A percentile compares a stretch with the other conserved stretches of the same genome.
Evolutionary conservation across 2,113 vertebrate species (phyloP).

Genomic region (Muscicapa adusta): DNA sequence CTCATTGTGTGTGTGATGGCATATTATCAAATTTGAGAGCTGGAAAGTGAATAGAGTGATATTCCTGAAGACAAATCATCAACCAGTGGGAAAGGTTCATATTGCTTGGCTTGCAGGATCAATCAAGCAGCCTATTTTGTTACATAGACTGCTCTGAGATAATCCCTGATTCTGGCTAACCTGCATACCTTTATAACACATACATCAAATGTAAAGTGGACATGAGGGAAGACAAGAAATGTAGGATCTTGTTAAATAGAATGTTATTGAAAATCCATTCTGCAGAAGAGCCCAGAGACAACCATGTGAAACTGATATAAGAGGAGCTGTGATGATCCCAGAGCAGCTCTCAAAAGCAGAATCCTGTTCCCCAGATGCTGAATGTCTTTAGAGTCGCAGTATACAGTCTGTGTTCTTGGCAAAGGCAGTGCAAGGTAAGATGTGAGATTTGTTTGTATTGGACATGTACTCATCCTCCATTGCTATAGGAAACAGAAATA

Average conservation of each 20-base stretch:
- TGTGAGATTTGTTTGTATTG: neutral
- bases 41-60: neutral
- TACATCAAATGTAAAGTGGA: neutral
- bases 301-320: neutral
- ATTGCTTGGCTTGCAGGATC: neutral
- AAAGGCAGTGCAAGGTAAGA: neutral
- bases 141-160: neutral
- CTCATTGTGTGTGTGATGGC: neutral
- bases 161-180: neutral
- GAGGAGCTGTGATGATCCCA: neutral
- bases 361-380: neutral
- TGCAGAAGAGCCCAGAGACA: neutral
- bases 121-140: neutral
- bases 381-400: neutral
- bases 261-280: neutral
- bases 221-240: neutral
- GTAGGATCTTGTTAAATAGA: neutral
- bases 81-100: neutral
- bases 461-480: neutral
- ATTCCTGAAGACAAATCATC: neutral
- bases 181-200: neutral
- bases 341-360: neutral
- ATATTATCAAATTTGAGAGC: neutral
- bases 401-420: neutral
- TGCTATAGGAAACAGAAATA: neutral